These are phyloP conservation scores for Aegithalos caudatus DNA, from an alignment of 2,113 vertebrate species.

Conservation along the genomic window DNA sequence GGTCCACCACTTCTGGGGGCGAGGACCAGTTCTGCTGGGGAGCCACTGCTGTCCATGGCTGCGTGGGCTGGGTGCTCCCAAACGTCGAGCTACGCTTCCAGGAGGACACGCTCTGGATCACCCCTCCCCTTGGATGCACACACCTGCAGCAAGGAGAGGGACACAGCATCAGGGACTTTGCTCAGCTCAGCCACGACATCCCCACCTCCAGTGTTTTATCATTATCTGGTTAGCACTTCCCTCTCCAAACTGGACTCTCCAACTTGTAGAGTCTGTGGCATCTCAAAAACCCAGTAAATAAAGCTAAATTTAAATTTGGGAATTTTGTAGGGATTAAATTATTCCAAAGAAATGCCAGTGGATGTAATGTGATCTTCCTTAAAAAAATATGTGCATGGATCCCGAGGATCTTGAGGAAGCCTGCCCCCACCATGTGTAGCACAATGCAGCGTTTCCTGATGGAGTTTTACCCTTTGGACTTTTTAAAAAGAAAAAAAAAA, in stretches of 20 bases:
- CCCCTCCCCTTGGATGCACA: constrained; percentile 88
- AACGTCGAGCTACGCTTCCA: constrained; percentile 85
- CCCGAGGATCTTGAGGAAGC: not conserved
- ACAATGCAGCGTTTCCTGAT: not conserved
- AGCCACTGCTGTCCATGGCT: constrained; percentile 86
- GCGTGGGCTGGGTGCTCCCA: constrained; percentile 75
- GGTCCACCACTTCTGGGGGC: constrained; percentile 92
- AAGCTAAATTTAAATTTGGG: not conserved
- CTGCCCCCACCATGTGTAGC: not conserved
- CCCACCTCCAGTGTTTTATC: accelerated
- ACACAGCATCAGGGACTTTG: not conserved
- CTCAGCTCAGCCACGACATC: accelerated
- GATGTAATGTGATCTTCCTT: not conserved
- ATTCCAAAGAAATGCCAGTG: not conserved
- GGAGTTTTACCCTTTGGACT: not conserved
- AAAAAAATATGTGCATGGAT: not conserved
- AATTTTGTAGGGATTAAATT: not conserved
- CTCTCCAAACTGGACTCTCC: not conserved
- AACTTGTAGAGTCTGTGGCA: accelerated
- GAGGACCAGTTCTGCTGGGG: constrained; percentile 91
- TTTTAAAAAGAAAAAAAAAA: not conserved
- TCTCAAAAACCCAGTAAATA: not conserved
- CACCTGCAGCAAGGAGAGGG: constrained; percentile 72
- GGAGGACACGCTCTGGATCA: constrained; percentile 93
- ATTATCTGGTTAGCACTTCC: accelerated